phyloP scores from a whole-genome alignment of 2,113 vertebrate species.

The Nanorana parkeri region DNA sequence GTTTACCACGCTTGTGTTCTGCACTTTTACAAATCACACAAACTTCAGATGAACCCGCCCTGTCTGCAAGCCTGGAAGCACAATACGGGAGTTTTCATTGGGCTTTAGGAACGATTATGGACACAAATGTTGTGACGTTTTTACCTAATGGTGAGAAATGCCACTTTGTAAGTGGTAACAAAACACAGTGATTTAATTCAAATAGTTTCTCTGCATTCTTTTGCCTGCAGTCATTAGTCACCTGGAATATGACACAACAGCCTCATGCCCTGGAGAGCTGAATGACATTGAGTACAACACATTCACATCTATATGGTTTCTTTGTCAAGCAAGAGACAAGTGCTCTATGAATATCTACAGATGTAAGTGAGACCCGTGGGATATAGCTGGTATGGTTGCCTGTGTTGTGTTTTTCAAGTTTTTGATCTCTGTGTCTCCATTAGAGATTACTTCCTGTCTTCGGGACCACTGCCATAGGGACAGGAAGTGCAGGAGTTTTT shows the following conservation, averaged over 20 bases:
- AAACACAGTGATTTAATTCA: conserved; percentile 12
- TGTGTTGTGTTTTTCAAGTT: too few relatives aligned
- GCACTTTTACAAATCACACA: too few relatives aligned
- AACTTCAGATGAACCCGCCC: too few relatives aligned
- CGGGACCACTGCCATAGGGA: too few relatives aligned
- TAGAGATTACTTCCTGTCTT: too few relatives aligned
- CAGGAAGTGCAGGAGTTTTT: too few relatives aligned
- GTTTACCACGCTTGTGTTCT: too few relatives aligned
- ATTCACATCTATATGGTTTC: not conserved
- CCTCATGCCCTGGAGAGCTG: not conserved
- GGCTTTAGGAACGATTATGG: not conserved
- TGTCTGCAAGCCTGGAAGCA: too few relatives aligned
- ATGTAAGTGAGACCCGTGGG: conserved; percentile 1
- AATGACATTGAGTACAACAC: conserved; percentile 9
- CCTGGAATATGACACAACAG: not conserved
- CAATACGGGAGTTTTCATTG: not conserved
- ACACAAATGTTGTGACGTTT: not conserved
- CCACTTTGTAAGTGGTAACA: not conserved
- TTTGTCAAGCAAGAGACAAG: not conserved
- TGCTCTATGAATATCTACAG: not conserved
- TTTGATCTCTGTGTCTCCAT: too few relatives aligned
- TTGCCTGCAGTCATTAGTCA: not conserved
- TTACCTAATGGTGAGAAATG: not conserved
- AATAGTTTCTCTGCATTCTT: not conserved
- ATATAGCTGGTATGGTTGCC: not conserved